Evolutionary conservation across 2,888 invertebrate species (phyloP).

Genomic region (Brenthis hecate): DNA sequence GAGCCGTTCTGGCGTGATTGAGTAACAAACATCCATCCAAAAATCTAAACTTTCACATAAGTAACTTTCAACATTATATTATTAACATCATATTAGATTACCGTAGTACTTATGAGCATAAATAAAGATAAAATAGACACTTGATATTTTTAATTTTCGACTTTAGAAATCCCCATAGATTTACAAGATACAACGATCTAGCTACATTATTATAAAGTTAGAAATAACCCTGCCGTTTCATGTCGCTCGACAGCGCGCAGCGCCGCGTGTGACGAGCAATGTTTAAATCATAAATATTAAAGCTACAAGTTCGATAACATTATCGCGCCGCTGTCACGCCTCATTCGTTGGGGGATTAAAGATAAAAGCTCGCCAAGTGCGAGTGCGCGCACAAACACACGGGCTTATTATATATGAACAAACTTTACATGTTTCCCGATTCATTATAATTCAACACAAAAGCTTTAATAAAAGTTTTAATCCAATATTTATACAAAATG

Average conservation of each 20-base stretch:
- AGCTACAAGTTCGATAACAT: constrained; percentile 16
- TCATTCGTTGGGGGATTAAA: not conserved
- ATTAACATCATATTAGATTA: too few species aligned
- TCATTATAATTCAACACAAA: not conserved
- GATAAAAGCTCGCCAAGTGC: constrained; percentile 15
- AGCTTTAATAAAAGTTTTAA: too few species aligned
- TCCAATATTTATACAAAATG: too few species aligned
- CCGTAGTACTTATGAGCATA: too few species aligned
- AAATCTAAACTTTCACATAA: too few species aligned
- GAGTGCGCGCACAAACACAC: not conserved
- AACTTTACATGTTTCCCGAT: not conserved
- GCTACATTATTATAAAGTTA: not conserved
- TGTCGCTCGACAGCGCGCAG: not conserved
- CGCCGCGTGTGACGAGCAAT: not conserved
- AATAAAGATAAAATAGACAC: too few species aligned
- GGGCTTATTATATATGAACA: not conserved
- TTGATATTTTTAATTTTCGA: too few species aligned
- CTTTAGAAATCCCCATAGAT: too few species aligned
- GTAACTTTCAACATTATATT: too few species aligned
- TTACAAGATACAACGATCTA: too few species aligned
- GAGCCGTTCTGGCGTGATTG: too few species aligned
- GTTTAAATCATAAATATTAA: constrained; percentile 8
- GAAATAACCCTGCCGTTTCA: not conserved
- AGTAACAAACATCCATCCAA: too few species aligned
- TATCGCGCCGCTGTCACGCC: constrained; percentile 8